These are phyloP conservation scores for Acronicta alni DNA, from an alignment of 2,888 invertebrate genomes.

Conservation along the genomic window DNA sequence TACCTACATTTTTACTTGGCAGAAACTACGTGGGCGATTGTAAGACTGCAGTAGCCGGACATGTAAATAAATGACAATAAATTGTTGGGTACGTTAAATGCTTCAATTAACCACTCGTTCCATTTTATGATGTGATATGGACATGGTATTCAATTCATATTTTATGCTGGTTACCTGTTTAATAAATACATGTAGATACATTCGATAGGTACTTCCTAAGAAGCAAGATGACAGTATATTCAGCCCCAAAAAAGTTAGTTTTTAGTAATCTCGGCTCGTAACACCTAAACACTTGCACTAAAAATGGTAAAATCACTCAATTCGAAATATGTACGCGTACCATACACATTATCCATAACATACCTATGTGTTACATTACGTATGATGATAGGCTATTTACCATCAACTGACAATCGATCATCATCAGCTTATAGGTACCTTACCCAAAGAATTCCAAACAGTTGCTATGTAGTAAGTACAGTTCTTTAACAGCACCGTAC, in stretches of 20 bases:
- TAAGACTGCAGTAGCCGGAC: slow-evolving; percentile 41
- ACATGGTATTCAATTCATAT: too few species aligned
- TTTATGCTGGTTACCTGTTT: too few species aligned
- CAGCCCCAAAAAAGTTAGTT: too few species aligned
- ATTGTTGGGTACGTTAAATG: slow-evolving; percentile 23
- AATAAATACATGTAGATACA: too few species aligned
- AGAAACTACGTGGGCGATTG: slow-evolving; percentile 39
- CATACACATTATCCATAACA: neutral
- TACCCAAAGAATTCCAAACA: slow-evolving; percentile 37
- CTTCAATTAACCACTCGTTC: slow-evolving; percentile 18
- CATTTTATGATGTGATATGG: too few species aligned
- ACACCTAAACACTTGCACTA: too few species aligned
- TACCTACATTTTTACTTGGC: neutral
- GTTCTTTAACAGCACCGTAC: slow-evolving; percentile 65
- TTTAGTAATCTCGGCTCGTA: too few species aligned
- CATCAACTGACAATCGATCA: slow-evolving; percentile 2
- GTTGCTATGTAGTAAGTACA: slow-evolving; percentile 53
- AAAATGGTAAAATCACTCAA: too few species aligned
- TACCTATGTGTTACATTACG: too few species aligned
- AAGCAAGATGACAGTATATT: too few species aligned
- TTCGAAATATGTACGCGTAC: neutral
- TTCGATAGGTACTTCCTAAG: too few species aligned
- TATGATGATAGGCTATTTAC: too few species aligned
- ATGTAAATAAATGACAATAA: slow-evolving; percentile 56
- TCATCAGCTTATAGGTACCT: slow-evolving; percentile 9